Percentiles rank a stretch among this genome's conserved stretches.
Evolutionary conservation across 2,888 invertebrate species (phyloP).

Genomic region (Chloroclysta siterata): DNA sequence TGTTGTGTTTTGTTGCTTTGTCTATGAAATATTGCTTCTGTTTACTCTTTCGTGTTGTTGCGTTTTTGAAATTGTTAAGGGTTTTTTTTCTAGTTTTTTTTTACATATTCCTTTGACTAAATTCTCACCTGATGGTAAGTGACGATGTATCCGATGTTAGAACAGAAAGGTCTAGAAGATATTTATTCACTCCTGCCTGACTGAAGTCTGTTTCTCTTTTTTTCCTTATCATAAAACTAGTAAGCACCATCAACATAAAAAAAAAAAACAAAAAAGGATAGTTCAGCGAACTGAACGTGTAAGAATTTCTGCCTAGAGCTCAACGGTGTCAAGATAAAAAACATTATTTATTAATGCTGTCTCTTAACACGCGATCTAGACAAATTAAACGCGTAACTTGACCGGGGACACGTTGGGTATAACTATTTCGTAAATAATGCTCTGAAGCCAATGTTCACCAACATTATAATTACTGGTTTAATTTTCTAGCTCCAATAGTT

Average conservation of each 20-base stretch:
- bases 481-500: not conserved
- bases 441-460: slow-evolving; percentile 39
- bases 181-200: too few species aligned
- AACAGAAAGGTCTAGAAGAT: too few species aligned
- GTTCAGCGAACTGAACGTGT: slow-evolving; percentile 76
- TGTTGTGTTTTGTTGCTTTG: slow-evolving; percentile 32
- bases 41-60: slow-evolving; percentile 15
- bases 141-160: too few species aligned
- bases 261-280: slow-evolving; percentile 62
- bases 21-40: slow-evolving; percentile 21
- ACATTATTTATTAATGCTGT: slow-evolving; percentile 78
- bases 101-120: too few species aligned
- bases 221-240: slow-evolving; percentile 47
- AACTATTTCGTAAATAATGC: slow-evolving; percentile 62
- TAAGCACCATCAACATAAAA: slow-evolving; percentile 49
- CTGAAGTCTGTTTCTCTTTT: slow-evolving; percentile 30
- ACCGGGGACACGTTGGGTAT: slow-evolving; percentile 63
- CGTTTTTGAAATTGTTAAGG: slow-evolving; percentile 10
- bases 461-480: not conserved
- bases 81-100: too few species aligned
- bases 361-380: slow-evolving; percentile 78
- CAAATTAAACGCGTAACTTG: slow-evolving; percentile 82
- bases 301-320: slow-evolving; percentile 79
- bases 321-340: slow-evolving; percentile 76
- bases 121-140: too few species aligned